Evolutionary conservation across 2,888 invertebrate genomes (phyloP), one percentile per base, ranked within the genome.

Genomic region (Torymus texanus): DNA sequence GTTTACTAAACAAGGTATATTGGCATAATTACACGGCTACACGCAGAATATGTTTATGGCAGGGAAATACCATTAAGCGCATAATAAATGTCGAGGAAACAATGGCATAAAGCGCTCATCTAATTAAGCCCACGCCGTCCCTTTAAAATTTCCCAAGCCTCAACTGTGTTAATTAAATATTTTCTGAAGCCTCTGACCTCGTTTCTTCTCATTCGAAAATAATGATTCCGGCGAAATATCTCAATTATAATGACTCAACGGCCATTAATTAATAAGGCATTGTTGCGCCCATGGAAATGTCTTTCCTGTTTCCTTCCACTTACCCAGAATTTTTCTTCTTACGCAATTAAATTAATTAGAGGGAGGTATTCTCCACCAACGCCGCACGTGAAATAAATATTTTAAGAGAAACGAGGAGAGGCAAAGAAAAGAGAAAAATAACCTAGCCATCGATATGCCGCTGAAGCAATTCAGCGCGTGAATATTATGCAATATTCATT

Each of bases 181-280:
- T 66, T 72, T 77, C 65, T 77, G 71, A 72, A 66, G 77, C 24
- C 53, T n/a, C 63, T 63, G 75, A 70, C 62, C 70, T 76, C 0
- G 29, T 51, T 67, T 29, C 14, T 58, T n/a, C 75, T 51, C 67
- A 21, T 71, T 63, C 16, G 24, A 77, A 71, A 65, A 70, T 71
- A 63, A 77, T 77, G 58, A 76, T 75, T 75, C 29, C 24, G 18
- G 29, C 55, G 41, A 71, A 70, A 56, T 71, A 61, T 76, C 50
- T 51, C 67, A 67, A 66, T 59, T 75, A 59, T 16, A 61, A 21
- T 16, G 58, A 56, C 51, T 41, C 50, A 29, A 50, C 65, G 71
- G 13, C 65, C 76, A 29, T 70, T 77, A 77, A 71, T 77, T 77
- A 77, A 77, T 70, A 71, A 70, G 55, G 61, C 55, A 76, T 76